These are phyloP conservation scores for Drosophila navojoa DNA, from an alignment of 1,140 invertebrate genomes.

Conservation along the genomic window DNA sequence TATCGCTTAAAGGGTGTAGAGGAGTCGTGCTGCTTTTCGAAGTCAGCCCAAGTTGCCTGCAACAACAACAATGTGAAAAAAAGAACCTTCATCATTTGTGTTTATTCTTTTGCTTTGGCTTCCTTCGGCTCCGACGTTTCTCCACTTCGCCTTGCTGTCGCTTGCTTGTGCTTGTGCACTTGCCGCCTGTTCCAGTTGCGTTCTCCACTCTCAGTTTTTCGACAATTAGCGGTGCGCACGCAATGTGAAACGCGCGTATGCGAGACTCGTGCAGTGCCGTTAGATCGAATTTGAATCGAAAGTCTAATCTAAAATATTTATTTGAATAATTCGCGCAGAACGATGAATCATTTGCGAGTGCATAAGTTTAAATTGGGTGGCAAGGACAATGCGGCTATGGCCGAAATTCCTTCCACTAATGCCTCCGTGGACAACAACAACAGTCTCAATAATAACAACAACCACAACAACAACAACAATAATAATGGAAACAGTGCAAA, in stretches of 20 bases:
- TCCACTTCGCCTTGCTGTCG: conserved; percentile 8
- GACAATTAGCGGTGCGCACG: conserved; percentile 45
- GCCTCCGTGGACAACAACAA: conserved; percentile 35
- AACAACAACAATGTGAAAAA: conserved; percentile 4
- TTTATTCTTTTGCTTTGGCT: conserved; percentile 46
- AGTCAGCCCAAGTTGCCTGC: not conserved
- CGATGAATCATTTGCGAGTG: conserved; percentile 80
- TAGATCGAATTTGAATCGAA: not conserved
- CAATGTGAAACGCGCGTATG: conserved; percentile 22
- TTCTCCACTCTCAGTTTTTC: conserved; percentile 25
- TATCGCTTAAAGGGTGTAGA: conserved; percentile 11
- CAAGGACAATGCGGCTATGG: conserved; percentile 58
- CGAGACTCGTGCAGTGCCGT: conserved; percentile 2
- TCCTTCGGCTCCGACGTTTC: conserved; percentile 29
- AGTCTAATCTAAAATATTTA: conserved; percentile 3
- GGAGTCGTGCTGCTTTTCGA: not conserved
- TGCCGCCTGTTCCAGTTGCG: conserved; percentile 31
- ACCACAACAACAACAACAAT: conserved; percentile 39
- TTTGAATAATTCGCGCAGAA: conserved; percentile 14
- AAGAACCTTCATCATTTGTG: conserved; percentile 22
- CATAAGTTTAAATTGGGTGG: conserved; percentile 75
- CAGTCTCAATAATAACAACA: conserved; percentile 33
- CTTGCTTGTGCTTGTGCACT: conserved; percentile 28
- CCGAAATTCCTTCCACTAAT: conserved; percentile 42
- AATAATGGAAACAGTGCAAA: conserved; percentile 41